Evolutionary conservation across 2,113 vertebrate species (phyloP), one percentile per base, ranked within the genome.

Genomic region (Dipodomys ordii): DNA sequence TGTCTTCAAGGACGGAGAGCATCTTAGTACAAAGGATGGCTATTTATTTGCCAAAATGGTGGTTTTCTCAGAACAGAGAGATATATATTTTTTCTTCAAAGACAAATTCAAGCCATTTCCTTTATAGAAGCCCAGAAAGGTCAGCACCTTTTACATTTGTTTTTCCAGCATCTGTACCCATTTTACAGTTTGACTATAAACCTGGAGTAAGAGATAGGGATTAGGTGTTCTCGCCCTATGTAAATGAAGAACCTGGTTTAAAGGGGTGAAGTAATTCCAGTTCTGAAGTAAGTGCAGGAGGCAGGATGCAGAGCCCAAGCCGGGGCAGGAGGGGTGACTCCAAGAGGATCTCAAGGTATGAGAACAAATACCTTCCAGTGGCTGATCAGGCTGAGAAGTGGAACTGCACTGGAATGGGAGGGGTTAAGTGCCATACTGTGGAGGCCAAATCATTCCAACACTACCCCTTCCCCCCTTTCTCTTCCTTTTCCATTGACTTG

Each of bases 401-500:
- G 28, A 78, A 23, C 49, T 19, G n/a, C 53, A 2, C 32, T 0
- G 87, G 84, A 1, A 28, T 2, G 27, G 92, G 92, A 94, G 86
- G 73, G 65, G 95, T 92, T 91, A 91, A 92, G 72, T 19, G 71
- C 87, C 82, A 39, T 13, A 62, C 65, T n/a, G 78, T 0, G 7
- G 83, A 96, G 62, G 79, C 92, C 68, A 80, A 85, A 92, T 83
- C 79, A 69, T 86, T 87, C 95, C 92, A 79, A 27, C 79, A 57
- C 53, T 57, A 57, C 72, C 71, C 74, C 93, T 39, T n/a, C 65
- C 91, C 84, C 69, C 32, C 87, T 74, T 78, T 90, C 78, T 90
- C 95, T 91, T 95, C 87, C 81, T 95, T 94, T 97, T 95, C 96
- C 96, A 96, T 93, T 82, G 87, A 94, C 84, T 74, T 97, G 97